These are phyloP conservation scores for Alcis repandata DNA, from an alignment of 2,888 invertebrate genomes.

Conservation along the genomic window DNA sequence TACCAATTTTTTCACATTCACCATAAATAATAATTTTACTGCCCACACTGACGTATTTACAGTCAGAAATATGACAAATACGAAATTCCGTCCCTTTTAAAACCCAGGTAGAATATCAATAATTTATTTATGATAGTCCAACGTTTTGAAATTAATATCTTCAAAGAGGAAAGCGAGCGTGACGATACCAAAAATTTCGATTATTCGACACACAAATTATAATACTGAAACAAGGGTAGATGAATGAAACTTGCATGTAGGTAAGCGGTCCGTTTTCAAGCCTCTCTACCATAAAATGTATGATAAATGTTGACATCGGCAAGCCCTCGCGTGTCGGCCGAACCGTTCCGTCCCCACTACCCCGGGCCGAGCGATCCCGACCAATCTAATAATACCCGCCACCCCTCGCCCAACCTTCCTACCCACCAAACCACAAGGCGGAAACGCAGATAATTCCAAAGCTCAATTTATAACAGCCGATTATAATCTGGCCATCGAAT, in stretches of 20 bases:
- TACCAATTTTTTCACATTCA: not conserved
- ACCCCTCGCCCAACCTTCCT: constrained; percentile 54
- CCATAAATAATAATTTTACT: constrained; percentile 14
- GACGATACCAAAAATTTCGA: constrained; percentile 28
- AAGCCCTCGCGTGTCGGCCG: constrained; percentile 77
- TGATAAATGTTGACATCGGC: constrained; percentile 80
- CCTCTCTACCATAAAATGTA: constrained; percentile 79
- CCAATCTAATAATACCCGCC: constrained; percentile 65
- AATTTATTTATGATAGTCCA: constrained; percentile 32
- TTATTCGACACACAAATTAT: constrained; percentile 40
- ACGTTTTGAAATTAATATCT: constrained; percentile 35
- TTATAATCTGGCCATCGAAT: constrained; percentile 71
- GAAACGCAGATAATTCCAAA: constrained; percentile 52
- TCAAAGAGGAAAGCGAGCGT: constrained; percentile 27
- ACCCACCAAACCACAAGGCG: constrained; percentile 51
- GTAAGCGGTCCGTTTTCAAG: constrained; percentile 75
- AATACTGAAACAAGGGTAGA: constrained; percentile 53
- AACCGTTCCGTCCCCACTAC: constrained; percentile 80
- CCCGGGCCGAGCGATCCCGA: constrained; percentile 71
- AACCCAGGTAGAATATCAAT: constrained; percentile 41
- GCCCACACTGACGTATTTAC: constrained; percentile 1
- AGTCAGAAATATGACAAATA: constrained; percentile 13
- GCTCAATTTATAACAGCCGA: constrained; percentile 66
- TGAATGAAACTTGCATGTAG: constrained; percentile 73
- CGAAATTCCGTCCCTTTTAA: constrained; percentile 10